Percentiles rank a stretch among this genome's conserved stretches.
phyloP scores from a whole-genome alignment of 2,888 invertebrate species.

The Vanessa cardui region DNA sequence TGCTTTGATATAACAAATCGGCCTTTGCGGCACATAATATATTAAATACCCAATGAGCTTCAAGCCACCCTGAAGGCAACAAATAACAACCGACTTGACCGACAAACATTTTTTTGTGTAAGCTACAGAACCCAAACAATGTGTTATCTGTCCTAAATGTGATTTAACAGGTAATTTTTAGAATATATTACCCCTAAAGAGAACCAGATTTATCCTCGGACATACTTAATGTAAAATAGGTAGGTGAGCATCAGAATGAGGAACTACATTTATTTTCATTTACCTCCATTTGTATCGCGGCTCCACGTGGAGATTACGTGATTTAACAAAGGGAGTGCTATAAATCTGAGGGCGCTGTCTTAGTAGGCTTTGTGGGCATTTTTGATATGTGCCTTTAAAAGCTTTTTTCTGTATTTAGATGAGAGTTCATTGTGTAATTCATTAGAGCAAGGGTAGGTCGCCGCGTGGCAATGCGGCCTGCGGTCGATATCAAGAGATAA shows the following conservation, averaged over 20 bases:
- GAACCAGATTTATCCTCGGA: constrained; percentile 70
- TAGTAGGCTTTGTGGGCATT: constrained; percentile 83
- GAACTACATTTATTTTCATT: constrained; percentile 83
- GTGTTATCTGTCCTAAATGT: constrained; percentile 80
- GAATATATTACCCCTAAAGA: constrained; percentile 78
- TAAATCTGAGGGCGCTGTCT: constrained; percentile 81
- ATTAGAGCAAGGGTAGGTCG: constrained; percentile 79
- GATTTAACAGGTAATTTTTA: constrained; percentile 82
- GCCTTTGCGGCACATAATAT: constrained; percentile 59
- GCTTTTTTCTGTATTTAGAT: constrained; percentile 84
- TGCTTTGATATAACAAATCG: constrained; percentile 23
- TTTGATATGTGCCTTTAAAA: constrained; percentile 84
- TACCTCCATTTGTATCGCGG: constrained; percentile 80
- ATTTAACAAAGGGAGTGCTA: constrained; percentile 80
- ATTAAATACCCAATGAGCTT: constrained; percentile 65
- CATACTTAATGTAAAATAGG: constrained; percentile 74
- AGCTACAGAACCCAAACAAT: constrained; percentile 74
- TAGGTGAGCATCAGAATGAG: constrained; percentile 75
- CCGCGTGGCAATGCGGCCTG: constrained; percentile 65
- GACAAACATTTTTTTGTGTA: constrained; percentile 73
- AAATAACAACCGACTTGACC: constrained; percentile 68
- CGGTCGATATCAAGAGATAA: constrained; percentile 81
- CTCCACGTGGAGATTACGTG: constrained; percentile 83
- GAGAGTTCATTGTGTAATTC: constrained; percentile 83
- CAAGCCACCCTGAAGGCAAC: constrained; percentile 78